Conservation (phyloP, 2,888 invertebrate species). For the Hartigia nigra region DNA sequence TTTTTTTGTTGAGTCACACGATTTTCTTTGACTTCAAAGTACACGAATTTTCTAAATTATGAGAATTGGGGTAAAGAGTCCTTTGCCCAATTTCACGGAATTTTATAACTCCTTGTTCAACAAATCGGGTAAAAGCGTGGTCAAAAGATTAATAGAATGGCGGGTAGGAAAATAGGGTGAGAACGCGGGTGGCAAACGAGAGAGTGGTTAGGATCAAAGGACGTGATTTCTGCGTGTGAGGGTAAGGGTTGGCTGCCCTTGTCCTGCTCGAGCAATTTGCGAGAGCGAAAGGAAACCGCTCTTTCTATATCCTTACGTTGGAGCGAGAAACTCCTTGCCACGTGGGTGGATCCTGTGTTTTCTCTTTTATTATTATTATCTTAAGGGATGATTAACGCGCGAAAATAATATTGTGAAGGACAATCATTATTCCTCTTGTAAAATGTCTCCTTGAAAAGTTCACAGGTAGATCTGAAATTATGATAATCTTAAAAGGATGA, state of each 20-base stretch:
- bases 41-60: not conserved
- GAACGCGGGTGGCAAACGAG: not conserved
- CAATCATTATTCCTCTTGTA: slow-evolving; percentile 7
- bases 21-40: not conserved
- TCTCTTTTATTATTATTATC: not conserved
- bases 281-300: not conserved
- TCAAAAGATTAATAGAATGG: not conserved
- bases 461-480: not conserved
- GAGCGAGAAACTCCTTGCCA: not conserved
- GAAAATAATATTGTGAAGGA: slow-evolving; percentile 13
- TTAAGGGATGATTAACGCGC: slow-evolving; percentile 1
- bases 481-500: not conserved
- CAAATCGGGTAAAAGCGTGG: not conserved
- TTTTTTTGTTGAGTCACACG: not conserved
- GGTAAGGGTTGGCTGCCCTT: not conserved
- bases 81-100: not conserved
- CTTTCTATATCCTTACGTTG: not conserved
- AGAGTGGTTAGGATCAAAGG: not conserved
- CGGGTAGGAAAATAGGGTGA: not conserved
- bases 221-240: not conserved
- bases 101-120: not conserved
- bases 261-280: not conserved
- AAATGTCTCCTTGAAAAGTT: slow-evolving; percentile 6
- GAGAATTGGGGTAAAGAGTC: not conserved
- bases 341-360: not conserved